phyloP scores from a whole-genome alignment of 2,113 vertebrate species.

The Lasiurus borealis region DNA sequence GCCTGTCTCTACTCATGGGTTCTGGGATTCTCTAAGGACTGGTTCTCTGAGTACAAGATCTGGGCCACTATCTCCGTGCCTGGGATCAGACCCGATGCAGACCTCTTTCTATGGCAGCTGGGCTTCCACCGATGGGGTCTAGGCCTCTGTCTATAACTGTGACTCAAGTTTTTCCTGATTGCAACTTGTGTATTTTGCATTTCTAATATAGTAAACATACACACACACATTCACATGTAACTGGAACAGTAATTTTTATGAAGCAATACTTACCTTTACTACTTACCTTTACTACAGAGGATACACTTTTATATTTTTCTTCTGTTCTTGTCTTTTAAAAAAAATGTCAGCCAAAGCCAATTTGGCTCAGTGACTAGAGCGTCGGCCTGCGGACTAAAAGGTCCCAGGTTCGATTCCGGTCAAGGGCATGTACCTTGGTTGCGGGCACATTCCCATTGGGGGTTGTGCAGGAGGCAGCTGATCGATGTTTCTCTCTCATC shows the following conservation, averaged over 20 bases:
- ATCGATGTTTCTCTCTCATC: no score
- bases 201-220: not conserved
- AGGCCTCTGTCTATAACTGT: not conserved
- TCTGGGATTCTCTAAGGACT: not conserved
- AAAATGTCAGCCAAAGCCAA: no score
- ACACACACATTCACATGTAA: not conserved
- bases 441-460: no score
- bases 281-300: not conserved
- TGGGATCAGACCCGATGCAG: not conserved
- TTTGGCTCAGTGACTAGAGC: no score
- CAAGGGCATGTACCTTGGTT: no score
- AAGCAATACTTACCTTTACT: not conserved
- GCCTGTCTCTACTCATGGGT: not conserved
- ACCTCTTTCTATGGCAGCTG: not conserved
- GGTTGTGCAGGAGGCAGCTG: no score
- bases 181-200: not conserved
- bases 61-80: not conserved
- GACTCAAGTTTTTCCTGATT: not conserved
- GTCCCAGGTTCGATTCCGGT: no score
- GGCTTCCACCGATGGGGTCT: not conserved
- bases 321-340: slow-evolving; percentile 44
- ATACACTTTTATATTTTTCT: not conserved
- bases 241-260: not conserved
- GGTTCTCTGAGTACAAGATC: not conserved
- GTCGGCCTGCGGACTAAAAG: no score